Base-by-base conservation (phyloP, 2,113 vertebrate genomes). In the Tricholaema leucomelas region DNA sequence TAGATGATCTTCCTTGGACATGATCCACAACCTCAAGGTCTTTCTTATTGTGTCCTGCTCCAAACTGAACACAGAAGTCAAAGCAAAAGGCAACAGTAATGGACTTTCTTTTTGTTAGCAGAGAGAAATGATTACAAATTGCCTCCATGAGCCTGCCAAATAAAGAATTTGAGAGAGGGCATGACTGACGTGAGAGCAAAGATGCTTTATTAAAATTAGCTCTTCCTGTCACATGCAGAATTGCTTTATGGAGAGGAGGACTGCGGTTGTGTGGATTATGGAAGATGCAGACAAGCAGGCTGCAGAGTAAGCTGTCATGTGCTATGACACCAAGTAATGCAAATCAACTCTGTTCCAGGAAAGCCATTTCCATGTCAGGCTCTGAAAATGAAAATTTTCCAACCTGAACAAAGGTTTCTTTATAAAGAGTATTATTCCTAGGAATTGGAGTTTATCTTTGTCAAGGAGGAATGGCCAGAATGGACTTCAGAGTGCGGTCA, bases 341-440 rank as follows among this genome's bases (percentile, higher is more conserved):
- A 93, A 90, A 85, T 88, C 93, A 88, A 33, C 81, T 75, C 84
- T 35, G 21, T 63, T 92, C 73, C 77, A 77, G 95, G 92, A 96
- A 94, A 93, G 59, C 76, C 66, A 75, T 91, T 94, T 86, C 85
- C 59, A 31, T 71, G 85, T 92, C 85, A 93, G 61, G 48, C 75
- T 91, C 55, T 76, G n/a, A n/a, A 91, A 76, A 63, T 75, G 90
- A 91, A 92, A 94, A 95, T 86, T 81, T 85, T 88, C 87, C 72
- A 67, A 81, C 75, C 91, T 56, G 86, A 90, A 93, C 84, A 96
- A 92, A 75, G n/a, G 67, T 44, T 89, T 89, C 91, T 93, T 89
- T 89, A 73, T 69, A 58, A 94, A 93, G 84, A 33, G 60, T 87
- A 86, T 89, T 85, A 89, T 92, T 92, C 64, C 72, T 76, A 60